phyloP scores from a whole-genome alignment of 2,113 vertebrate genomes.

The Lathamus discolor region DNA sequence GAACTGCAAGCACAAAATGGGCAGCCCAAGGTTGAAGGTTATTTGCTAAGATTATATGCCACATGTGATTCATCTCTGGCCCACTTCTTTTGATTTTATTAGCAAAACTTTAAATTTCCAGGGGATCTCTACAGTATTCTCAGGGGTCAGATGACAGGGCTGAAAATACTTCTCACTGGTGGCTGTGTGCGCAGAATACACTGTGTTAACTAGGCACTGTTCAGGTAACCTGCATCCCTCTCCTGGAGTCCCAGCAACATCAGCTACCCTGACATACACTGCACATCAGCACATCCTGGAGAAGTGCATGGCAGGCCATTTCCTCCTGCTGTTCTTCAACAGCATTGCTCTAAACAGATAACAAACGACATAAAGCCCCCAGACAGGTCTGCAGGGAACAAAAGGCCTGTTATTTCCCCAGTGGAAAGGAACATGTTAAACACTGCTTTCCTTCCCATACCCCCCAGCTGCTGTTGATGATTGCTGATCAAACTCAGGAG shows the following conservation, averaged over 20 bases:
- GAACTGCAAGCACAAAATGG: slow-evolving; percentile 35
- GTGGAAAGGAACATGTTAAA: not conserved
- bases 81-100: not conserved
- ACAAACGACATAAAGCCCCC: not conserved
- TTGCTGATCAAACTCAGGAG: not conserved
- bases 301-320: not conserved
- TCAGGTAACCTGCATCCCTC: not conserved
- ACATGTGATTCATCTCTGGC: not conserved
- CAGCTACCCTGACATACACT: not conserved
- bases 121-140: not conserved
- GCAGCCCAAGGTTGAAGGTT: slow-evolving; percentile 14
- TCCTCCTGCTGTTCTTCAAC: not conserved
- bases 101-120: not conserved
- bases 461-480: not conserved
- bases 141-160: not conserved
- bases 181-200: not conserved
- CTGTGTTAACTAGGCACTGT: not conserved
- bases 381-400: not conserved
- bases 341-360: not conserved
- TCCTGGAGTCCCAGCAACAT: not conserved
- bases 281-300: not conserved
- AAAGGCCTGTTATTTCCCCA: not conserved
- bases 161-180: not conserved
- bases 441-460: fast-evolving
- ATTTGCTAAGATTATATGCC: slow-evolving; percentile 21